Percentiles rank a stretch among this genome's conserved stretches.
These are phyloP conservation scores for Neodiprion virginianus DNA, from an alignment of 1,140 invertebrate genomes.

Conservation along the genomic window DNA sequence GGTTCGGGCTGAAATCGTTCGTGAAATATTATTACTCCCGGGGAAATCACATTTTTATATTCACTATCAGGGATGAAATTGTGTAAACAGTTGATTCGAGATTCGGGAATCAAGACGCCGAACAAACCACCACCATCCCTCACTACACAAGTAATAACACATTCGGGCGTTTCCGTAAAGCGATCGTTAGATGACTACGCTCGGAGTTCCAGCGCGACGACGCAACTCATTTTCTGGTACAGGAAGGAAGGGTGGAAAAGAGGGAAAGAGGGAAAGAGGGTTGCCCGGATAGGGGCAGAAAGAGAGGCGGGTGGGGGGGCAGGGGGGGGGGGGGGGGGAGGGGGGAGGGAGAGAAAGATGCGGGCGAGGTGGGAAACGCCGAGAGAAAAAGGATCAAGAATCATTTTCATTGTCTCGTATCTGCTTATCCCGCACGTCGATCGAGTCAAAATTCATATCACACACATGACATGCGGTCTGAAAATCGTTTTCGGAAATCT, in stretches of 20 bases:
- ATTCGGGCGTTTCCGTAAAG: constrained; percentile 50
- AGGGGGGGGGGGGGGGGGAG: background rate
- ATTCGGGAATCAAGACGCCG: constrained; percentile 22
- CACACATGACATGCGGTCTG: too few species aligned
- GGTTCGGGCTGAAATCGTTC: constrained; percentile 28
- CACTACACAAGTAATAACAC: constrained; percentile 33
- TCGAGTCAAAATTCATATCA: too few species aligned
- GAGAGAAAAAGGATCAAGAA: background rate
- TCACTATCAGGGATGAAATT: constrained; percentile 39
- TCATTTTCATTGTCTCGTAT: background rate
- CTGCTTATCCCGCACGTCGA: too few species aligned
- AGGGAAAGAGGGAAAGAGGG: too few species aligned
- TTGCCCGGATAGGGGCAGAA: background rate
- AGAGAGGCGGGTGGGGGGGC: background rate
- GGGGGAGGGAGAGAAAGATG: background rate
- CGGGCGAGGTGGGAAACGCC: background rate
- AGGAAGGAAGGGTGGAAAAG: background rate
- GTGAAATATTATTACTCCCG: constrained; percentile 12
- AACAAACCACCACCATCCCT: constrained; percentile 23
- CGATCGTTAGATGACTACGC: constrained; percentile 49
- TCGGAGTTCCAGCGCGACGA: constrained; percentile 15
- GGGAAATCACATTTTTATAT: constrained; percentile 35
- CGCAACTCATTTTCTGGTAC: constrained; percentile 13
- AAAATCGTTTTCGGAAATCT: too few species aligned
- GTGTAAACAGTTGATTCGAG: constrained; percentile 38